Conservation (phyloP, 2,888 invertebrate species). For the Drosophila merina region DNA sequence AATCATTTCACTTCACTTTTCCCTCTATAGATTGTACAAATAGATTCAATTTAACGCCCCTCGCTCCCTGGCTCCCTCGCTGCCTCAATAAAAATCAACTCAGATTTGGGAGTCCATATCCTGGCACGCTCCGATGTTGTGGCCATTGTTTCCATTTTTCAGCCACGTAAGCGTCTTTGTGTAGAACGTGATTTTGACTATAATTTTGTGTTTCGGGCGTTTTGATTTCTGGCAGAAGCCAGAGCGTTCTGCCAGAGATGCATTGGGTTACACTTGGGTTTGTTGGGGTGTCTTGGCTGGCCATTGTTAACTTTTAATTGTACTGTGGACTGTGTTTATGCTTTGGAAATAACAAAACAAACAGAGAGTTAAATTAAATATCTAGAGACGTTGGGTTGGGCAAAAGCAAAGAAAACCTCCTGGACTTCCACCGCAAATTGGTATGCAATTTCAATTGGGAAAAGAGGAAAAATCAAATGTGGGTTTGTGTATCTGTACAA, state of each 20-base stretch:
- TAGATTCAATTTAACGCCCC: slow-evolving; percentile 74
- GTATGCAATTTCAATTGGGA: slow-evolving; percentile 62
- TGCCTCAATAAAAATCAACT: slow-evolving; percentile 73
- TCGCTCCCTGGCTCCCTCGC: slow-evolving; percentile 11
- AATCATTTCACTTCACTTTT: slow-evolving; percentile 74
- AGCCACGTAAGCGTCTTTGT: slow-evolving; percentile 75
- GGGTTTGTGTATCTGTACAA: slow-evolving; percentile 10
- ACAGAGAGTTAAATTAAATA: not conserved
- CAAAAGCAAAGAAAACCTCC: no score
- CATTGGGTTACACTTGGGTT: not conserved
- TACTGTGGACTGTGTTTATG: not conserved
- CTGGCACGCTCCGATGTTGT: slow-evolving; percentile 6
- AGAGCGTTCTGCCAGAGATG: not conserved
- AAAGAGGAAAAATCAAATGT: slow-evolving; percentile 39
- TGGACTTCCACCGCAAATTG: slow-evolving; percentile 41
- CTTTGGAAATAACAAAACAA: not conserved
- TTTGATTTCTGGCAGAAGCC: slow-evolving; percentile 39
- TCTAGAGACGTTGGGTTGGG: not conserved
- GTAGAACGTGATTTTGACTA: slow-evolving; percentile 74
- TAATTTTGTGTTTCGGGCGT: slow-evolving; percentile 60
- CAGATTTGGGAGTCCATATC: slow-evolving; percentile 43
- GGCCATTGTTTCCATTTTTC: slow-evolving; percentile 64
- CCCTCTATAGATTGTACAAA: slow-evolving; percentile 70
- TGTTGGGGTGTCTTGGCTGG: not conserved
- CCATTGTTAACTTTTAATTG: no score